These are phyloP conservation scores for Triops cancriformis DNA, from an alignment of 1,140 invertebrate genomes.

Conservation along the genomic window DNA sequence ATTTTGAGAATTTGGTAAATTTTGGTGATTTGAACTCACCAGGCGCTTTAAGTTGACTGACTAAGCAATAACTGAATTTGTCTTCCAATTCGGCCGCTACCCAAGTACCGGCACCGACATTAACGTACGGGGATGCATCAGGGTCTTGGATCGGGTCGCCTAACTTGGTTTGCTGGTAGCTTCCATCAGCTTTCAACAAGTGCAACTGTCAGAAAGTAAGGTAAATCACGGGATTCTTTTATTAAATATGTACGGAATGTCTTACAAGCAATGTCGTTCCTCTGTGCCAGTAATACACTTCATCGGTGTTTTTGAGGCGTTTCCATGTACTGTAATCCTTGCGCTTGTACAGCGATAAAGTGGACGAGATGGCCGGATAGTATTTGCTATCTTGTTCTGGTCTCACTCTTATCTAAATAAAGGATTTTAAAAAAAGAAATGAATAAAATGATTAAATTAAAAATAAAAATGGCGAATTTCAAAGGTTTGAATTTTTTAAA, in stretches of 20 bases:
- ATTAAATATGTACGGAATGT: not conserved
- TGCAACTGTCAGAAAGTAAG: constrained; percentile 15
- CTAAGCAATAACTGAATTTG: constrained; percentile 26
- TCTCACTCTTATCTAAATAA: constrained; percentile 22
- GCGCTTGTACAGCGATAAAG: constrained; percentile 22
- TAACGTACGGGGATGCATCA: constrained; percentile 23
- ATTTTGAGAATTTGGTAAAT: not conserved
- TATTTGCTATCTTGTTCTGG: constrained; percentile 21
- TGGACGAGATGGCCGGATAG: constrained; percentile 24
- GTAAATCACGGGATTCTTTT: not conserved
- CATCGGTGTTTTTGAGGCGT: constrained; percentile 23
- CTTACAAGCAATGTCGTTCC: constrained; percentile 24
- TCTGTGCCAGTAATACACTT: constrained; percentile 26
- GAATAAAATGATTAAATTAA: not conserved
- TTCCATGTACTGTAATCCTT: constrained; percentile 27
- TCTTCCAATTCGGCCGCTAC: constrained; percentile 26
- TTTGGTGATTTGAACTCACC: not conserved
- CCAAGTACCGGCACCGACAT: constrained; percentile 21
- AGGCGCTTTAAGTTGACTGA: constrained; percentile 23
- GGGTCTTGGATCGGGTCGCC: constrained; percentile 27
- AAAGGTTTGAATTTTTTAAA: no score
- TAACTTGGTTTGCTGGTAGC: constrained; percentile 22
- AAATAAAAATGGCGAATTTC: not conserved
- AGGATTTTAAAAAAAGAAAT: not conserved
- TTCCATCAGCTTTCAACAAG: constrained; percentile 23